Conservation (phyloP, 2,113 vertebrate species). For the Shinisaurus crocodilurus region DNA sequence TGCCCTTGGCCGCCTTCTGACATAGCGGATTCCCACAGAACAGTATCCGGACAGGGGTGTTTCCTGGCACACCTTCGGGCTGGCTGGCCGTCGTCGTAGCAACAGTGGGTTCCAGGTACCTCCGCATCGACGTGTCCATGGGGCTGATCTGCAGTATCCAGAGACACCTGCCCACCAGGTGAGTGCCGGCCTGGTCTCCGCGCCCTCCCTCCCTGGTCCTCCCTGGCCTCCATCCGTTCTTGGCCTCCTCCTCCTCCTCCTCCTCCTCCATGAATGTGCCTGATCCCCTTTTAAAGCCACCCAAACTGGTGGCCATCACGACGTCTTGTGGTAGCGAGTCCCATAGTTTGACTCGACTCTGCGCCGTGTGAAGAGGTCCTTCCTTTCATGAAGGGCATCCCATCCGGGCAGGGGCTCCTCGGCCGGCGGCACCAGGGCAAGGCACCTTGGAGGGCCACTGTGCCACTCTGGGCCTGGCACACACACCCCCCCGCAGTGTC, state of each 20-base stretch:
- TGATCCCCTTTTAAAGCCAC: no score
- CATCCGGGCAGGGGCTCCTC: background rate
- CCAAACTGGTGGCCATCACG: no score
- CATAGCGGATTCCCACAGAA: constrained; percentile 79
- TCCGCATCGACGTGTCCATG: constrained; percentile 84
- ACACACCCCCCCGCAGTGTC: no score
- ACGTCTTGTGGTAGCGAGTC: no score
- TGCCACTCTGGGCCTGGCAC: no score
- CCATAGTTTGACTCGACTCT: no score
- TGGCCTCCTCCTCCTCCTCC: background rate
- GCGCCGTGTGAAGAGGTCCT: no score
- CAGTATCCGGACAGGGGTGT: constrained; percentile 90
- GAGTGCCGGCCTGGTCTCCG: constrained; percentile 29
- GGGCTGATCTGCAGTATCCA: constrained; percentile 86
- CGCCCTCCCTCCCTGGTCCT: background rate
- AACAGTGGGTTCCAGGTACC: constrained; percentile 89
- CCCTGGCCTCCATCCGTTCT: fast-evolving
- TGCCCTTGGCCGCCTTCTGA: background rate
- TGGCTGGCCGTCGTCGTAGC: constrained; percentile 89
- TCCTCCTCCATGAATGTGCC: background rate
- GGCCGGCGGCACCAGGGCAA: no score
- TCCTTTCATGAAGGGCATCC: no score
- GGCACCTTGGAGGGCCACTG: background rate
- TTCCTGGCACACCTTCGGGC: constrained; percentile 92
- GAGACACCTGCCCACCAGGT: constrained; percentile 84